Base-by-base conservation (phyloP, 2,797 vertebrate genomes). In the Ambastaia sidthimunki region DNA sequence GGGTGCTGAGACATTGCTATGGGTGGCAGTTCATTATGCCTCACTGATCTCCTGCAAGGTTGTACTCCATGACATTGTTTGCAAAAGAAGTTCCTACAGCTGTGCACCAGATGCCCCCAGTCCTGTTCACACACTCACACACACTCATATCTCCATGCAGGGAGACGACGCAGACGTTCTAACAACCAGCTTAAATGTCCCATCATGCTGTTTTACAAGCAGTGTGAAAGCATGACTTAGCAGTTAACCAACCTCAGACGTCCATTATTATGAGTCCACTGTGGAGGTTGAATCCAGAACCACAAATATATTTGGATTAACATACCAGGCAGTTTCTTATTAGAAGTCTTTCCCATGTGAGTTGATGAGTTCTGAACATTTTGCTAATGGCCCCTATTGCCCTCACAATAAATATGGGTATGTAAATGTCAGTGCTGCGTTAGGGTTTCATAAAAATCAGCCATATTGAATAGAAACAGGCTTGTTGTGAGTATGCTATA, bases 21-120 rank as follows among this genome's bases (percentile, higher is more conserved):
- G 69, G 69, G 70, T 41, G 76, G 47, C 57, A 54, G 23, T 55
- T 73, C 55, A 69, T 78, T 68, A 74, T 44, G 41, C 44, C 48
- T 55, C 41, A 48, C 76, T 60, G 70, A 62, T 59, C 34, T 67
- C 41, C 21, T 63, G 74, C 54, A 47, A 74, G 71, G 80, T 80
- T 74, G 68, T 47, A 68, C 72, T 48, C 76, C 66, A 55, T 13
- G 60, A 79, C 25, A n/a, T 41, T 47, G 78, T 77, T 50, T 70
- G 25, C 28, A 5, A 76, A 71, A 19, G 41, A 71, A 69, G 70
- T 81, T 57, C 68, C 70, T 74, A 80, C 85, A 88, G 84, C 82
- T 89, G 85, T 66, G 28, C 71, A 77, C 85, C 85, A 88, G 85
- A 88, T 87, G 85, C 81, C 71, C n/a, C 55, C 54, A 82, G 60